These are phyloP conservation scores for Leptinotarsa undecemlineata DNA, from an alignment of 1,140 invertebrate genomes.

Conservation along the genomic window DNA sequence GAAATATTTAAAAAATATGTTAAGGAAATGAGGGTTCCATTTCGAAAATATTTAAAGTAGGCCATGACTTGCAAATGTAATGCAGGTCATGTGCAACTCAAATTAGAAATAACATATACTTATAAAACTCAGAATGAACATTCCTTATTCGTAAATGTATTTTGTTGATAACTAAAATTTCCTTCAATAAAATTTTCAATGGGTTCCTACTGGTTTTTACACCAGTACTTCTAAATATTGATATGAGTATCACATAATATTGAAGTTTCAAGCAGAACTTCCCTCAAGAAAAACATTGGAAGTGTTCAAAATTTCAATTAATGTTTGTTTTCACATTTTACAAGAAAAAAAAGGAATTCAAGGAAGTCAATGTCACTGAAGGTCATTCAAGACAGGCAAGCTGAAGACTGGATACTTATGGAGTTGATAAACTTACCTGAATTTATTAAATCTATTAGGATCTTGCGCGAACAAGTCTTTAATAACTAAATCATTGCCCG, in stretches of 20 bases:
- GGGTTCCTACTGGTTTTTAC: too few species aligned
- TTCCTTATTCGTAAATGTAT: too few species aligned
- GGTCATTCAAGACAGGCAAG: constrained; percentile 33
- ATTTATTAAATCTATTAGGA: constrained; percentile 76
- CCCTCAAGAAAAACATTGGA: too few species aligned
- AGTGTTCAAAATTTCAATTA: too few species aligned
- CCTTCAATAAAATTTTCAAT: too few species aligned
- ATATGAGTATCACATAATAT: too few species aligned
- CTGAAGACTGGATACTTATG: background rate
- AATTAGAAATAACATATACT: too few species aligned
- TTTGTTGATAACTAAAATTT: too few species aligned
- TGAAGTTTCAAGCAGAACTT: too few species aligned
- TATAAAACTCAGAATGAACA: too few species aligned
- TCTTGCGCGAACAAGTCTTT: constrained; percentile 76
- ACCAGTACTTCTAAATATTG: too few species aligned
- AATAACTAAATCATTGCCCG: constrained; percentile 75
- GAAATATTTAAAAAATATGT: constrained; percentile 51
- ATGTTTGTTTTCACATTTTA: too few species aligned
- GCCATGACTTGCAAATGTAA: background rate
- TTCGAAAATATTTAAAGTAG: background rate
- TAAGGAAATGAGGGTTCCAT: background rate
- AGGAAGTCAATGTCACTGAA: constrained; percentile 29
- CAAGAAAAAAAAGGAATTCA: background rate
- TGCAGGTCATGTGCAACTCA: background rate
- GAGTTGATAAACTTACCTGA: constrained; percentile 64